Conservation (phyloP, 2,113 vertebrate genomes). For the Gila orcuttii region DNA sequence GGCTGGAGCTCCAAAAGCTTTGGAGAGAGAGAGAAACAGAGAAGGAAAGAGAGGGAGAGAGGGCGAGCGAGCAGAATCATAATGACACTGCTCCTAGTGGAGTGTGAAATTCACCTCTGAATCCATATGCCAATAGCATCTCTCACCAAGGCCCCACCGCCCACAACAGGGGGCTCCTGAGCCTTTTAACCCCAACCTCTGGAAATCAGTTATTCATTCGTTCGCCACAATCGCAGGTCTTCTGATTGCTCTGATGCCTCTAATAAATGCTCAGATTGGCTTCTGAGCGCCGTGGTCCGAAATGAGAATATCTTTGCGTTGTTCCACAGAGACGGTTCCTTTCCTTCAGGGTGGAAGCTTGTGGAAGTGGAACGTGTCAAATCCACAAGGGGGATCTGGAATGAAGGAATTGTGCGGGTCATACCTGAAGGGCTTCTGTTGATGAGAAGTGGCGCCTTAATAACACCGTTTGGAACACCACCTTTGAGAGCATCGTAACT, state of each 20-base stretch:
- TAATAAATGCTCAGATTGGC: conserved; percentile 44
- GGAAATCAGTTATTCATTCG: conserved; percentile 43
- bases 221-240: neutral
- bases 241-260: conserved; percentile 40
- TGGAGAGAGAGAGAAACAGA: conserved; percentile 40
- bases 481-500: conserved; percentile 27
- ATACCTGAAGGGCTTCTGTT: conserved; percentile 38
- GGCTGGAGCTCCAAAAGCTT: conserved; percentile 43
- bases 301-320: conserved; percentile 36
- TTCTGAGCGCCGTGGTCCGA: conserved; percentile 4
- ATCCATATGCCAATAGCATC: conserved; percentile 42
- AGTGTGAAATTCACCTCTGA: conserved; percentile 47
- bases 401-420: conserved; percentile 22
- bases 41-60: neutral
- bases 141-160: neutral
- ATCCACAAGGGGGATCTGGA: conserved; percentile 23
- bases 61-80: conserved; percentile 32
- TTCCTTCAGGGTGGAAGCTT: conserved; percentile 26
- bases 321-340: conserved; percentile 26
- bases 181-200: conserved; percentile 48
- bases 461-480: conserved; percentile 33
- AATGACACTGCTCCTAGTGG: conserved; percentile 44
- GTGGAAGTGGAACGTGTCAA: conserved; percentile 35
- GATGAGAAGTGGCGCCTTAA: conserved; percentile 34
- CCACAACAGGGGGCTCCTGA: conserved; percentile 29